Evolutionary conservation across 2,113 vertebrate species (phyloP), one percentile per base, ranked within the genome.

Genomic region (Mola mola): DNA sequence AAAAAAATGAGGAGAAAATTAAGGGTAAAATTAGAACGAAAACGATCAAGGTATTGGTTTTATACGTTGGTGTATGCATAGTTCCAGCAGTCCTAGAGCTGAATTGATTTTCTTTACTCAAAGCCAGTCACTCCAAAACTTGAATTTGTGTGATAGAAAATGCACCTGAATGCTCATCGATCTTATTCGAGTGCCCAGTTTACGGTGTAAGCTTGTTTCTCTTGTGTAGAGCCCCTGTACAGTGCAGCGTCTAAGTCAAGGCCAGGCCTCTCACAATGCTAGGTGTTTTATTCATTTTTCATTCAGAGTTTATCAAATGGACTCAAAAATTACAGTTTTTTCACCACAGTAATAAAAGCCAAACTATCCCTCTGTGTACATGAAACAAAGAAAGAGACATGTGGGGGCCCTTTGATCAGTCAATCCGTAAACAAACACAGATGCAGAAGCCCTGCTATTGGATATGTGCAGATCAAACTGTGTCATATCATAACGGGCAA

Each of bases 361-460:
- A 75, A 83, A 87, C 73, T 86, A 84, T 85, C 84, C 86, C 76
- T 70, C 75, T 21, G 78, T 60, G 51, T 70, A 86, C 86, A 88
- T 90, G 87, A 90, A 90, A 89, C 87, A 90, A 86, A 87, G 85
- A 72, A 82, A 82, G 78, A 86, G 84, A 87, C 71, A 70, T 58
- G 85, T 67, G 53, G 56, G 29, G 66, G 46, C 70, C 44, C 89
- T 92, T 90, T 92, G 90, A 93, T 93, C 90, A 90, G 75, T 82
- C 83, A 65, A 77, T 72, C 84, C 75, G 75, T 88, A 87, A 91
- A 91, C 89, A 89, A 88, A 90, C 79, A 72, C 83, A 10, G 63
- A 79, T 75, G 81, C 76, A 79, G 84, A 86, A 85, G 79, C 85
- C 64, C 44, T 43, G 72, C 75, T 50, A 87, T 72, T 66, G 82